These are phyloP conservation scores for Panagrolaimus sp. DNA, from an alignment of 1,140 invertebrate genomes.

Conservation along the genomic window DNA sequence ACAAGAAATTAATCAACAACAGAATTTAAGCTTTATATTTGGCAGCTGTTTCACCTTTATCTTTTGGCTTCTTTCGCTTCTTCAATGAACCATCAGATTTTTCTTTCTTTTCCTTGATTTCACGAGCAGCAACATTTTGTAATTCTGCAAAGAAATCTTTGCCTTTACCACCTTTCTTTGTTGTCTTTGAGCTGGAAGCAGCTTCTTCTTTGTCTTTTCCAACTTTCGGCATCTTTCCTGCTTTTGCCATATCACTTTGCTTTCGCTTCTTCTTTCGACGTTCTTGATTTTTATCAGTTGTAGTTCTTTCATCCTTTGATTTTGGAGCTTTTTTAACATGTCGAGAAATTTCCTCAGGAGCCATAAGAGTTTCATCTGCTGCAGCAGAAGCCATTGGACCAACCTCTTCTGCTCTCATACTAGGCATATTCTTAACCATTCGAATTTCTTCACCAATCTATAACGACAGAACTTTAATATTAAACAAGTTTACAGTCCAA, in stretches of 20 bases:
- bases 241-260: constrained; percentile 63
- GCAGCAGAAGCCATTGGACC: constrained; percentile 71
- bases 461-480: constrained; percentile 48
- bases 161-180: not conserved
- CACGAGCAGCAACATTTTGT: constrained; percentile 1
- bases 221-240: constrained; percentile 9
- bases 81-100: not conserved
- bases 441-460: constrained; percentile 77
- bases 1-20: too few relatives aligned
- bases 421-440: constrained; percentile 82
- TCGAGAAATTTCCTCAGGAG: constrained; percentile 80
- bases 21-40: constrained; percentile 13
- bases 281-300: constrained; percentile 82
- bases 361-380: constrained; percentile 77
- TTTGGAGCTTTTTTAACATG: constrained; percentile 74
- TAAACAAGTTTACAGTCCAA: constrained; percentile 60
- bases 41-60: not conserved
- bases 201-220: constrained; percentile 8
- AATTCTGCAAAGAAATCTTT: constrained; percentile 1
- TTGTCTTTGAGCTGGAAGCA: constrained; percentile 1
- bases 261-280: constrained; percentile 77
- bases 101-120: constrained; percentile 13
- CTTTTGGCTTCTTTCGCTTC: not conserved
- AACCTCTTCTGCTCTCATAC: constrained; percentile 90
- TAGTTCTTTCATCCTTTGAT: constrained; percentile 73